A percentile compares a stretch with the other conserved stretches of the same genome.
Evolutionary conservation across 2,888 invertebrate genomes (phyloP).

Genomic region (Athrips mouffetella): DNA sequence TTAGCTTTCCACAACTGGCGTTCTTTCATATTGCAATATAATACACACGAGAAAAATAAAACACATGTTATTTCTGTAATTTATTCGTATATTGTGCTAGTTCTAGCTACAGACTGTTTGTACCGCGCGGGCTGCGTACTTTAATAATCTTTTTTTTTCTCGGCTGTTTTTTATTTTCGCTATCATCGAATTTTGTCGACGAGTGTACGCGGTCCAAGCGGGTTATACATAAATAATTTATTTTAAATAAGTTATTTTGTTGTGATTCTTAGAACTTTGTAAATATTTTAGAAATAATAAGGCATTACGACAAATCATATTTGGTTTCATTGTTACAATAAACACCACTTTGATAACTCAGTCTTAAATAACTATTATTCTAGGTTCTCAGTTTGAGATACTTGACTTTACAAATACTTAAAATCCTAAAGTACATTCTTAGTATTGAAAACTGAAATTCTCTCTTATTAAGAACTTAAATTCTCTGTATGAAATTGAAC

Average conservation of each 20-base stretch:
- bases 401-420: not conserved
- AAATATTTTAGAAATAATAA: constrained; percentile 55
- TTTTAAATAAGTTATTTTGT: constrained; percentile 65
- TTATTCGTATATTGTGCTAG: not conserved
- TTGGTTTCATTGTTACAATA: constrained; percentile 1
- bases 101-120: not conserved
- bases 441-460: too few relatives aligned
- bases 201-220: not conserved
- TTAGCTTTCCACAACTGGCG: too few relatives aligned
- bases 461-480: too few relatives aligned
- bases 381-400: constrained; percentile 4
- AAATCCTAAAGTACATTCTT: too few relatives aligned
- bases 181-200: not conserved
- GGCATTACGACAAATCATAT: constrained; percentile 26
- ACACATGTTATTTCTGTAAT: not conserved
- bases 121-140: not conserved
- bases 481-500: too few relatives aligned
- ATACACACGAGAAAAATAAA: too few relatives aligned
- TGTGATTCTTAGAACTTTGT: constrained; percentile 61
- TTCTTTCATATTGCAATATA: too few relatives aligned
- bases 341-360: not conserved
- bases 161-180: too few relatives aligned
- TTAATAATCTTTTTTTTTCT: not conserved
- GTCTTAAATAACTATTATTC: not conserved
- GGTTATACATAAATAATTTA: constrained; percentile 41